Evolutionary conservation across 2,888 invertebrate species (phyloP).

Genomic region (Crematogaster levior): DNA sequence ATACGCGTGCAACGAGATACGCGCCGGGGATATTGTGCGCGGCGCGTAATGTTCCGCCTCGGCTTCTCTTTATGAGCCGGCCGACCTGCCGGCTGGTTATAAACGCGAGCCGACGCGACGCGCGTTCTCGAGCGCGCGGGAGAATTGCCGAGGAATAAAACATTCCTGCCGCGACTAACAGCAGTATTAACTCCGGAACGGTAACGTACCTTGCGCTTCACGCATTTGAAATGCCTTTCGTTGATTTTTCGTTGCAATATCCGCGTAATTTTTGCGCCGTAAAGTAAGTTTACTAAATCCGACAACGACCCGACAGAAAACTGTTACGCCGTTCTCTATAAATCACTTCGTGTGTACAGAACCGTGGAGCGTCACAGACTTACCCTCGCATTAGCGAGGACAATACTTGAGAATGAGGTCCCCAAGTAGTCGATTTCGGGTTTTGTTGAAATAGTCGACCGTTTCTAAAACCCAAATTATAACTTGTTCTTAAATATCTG

Average conservation of each 20-base stretch:
- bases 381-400: neutral
- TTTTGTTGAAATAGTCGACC: neutral
- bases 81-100: conserved; percentile 28
- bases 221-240: conserved; percentile 16
- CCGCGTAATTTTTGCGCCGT: neutral
- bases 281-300: neutral
- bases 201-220: conserved; percentile 22
- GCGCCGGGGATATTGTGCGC: conserved; percentile 41
- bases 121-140: neutral
- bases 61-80: conserved; percentile 53
- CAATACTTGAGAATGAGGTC: neutral
- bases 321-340: neutral
- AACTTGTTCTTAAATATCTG: neutral
- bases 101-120: conserved; percentile 37
- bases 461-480: neutral
- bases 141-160: conserved; percentile 32
- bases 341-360: neutral
- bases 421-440: neutral
- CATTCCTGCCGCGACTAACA: conserved; percentile 31
- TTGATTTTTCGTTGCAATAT: conserved; percentile 8
- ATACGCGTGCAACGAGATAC: conserved; percentile 46
- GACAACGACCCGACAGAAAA: conserved; percentile 9
- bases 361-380: neutral
- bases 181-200: conserved; percentile 22
- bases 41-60: conserved; percentile 45